Evolutionary conservation across 2,888 invertebrate genomes (phyloP), one percentile per base, ranked within the genome.

Genomic region (Electrophaes corylata): DNA sequence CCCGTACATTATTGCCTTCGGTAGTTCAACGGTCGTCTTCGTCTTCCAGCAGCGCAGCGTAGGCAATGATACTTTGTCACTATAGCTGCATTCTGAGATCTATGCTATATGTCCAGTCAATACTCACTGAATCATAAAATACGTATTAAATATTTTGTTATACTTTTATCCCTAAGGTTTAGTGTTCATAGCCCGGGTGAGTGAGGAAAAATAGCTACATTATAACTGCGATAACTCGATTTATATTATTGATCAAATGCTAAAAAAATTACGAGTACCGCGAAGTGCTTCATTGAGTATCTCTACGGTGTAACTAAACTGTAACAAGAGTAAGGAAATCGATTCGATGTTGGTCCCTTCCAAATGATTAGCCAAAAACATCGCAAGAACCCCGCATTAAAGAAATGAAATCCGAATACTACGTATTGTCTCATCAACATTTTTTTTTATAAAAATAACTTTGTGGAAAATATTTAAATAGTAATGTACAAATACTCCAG

Each of bases 81-180:
- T 81, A 73, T 75, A 87, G 90, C 89, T 90, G 90, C 90, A 86
- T 88, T 89, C 87, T 91, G 91, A 91, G 91, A 91, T 91, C 91
- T 86, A 86, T 86, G 88, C 90, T 84, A 86, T 86, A 88, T 83
- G 84, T 84, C 85, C 90, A 88, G 89, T 86, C 84, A 82, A 78
- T 81, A 88, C 84, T 77, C 84, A 86, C 88, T 83, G 86, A 87
- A 85, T 82, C 57, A 85, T 83, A 85, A 37, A 75, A 83, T 85
- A 83, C 80, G 83, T 82, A 81, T 80, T 75, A 76, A 70, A 73
- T 81, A 79, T 80, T 83, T 84, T 79, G 72, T 78, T 83, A 76
- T 64, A 72, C 77, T 77, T 83, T 49, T 72, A 81, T 76, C 73
- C 69, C 72, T 80, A 78, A 81, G 67, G 70, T 71, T 77, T 81